Conservation (phyloP, 2,888 invertebrate genomes). For the Tinea semifulvella region DNA sequence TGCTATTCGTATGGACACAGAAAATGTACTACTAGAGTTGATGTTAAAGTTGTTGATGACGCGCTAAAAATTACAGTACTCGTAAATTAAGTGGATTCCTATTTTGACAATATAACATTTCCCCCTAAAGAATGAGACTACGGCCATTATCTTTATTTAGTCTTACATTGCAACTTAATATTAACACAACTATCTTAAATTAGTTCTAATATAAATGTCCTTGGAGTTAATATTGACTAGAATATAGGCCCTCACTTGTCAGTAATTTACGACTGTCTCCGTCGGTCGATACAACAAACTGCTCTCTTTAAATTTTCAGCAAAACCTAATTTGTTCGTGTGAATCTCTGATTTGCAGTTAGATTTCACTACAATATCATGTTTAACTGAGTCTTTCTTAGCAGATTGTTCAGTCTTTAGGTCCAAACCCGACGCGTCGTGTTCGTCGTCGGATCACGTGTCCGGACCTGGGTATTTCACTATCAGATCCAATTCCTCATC, state of each 20-base stretch:
- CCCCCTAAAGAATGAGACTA: too few species aligned
- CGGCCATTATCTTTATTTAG: neutral
- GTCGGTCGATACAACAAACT: slow-evolving; percentile 56
- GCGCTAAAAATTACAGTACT: too few species aligned
- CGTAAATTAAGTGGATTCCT: too few species aligned
- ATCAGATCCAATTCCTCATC: slow-evolving; percentile 59
- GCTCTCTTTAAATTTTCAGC: slow-evolving; percentile 53
- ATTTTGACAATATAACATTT: too few species aligned
- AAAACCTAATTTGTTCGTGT: slow-evolving; percentile 48
- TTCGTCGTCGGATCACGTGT: slow-evolving; percentile 63
- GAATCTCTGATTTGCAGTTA: slow-evolving; percentile 38
- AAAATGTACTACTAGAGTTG: too few species aligned
- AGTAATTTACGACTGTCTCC: slow-evolving; percentile 42
- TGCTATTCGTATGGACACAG: too few species aligned
- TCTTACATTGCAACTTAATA: slow-evolving; percentile 4
- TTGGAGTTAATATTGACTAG: neutral
- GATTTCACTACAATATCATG: slow-evolving; percentile 25
- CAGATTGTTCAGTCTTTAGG: slow-evolving; percentile 42
- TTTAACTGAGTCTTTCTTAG: slow-evolving; percentile 23
- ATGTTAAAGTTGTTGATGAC: too few species aligned
- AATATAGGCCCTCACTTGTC: neutral
- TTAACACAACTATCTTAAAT: neutral
- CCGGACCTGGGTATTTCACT: slow-evolving; percentile 54
- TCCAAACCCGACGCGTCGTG: slow-evolving; percentile 30
- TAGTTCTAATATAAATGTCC: neutral